Evolutionary conservation across 1,140 invertebrate species (phyloP).

Genomic region (Eulimnadia texana): DNA sequence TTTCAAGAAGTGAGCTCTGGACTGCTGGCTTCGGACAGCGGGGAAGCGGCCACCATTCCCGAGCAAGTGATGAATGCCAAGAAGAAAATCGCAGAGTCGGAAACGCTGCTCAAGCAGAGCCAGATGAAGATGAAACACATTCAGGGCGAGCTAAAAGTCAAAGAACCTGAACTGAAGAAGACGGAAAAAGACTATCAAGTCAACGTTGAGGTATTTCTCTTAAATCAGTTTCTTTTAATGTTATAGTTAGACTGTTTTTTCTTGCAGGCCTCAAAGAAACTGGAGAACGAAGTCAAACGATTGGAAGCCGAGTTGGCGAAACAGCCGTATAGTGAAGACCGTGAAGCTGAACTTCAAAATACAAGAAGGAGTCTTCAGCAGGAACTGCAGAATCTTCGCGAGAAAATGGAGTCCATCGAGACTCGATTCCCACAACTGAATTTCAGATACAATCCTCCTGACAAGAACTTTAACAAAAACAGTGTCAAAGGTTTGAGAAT

Average conservation of each 20-base stretch:
- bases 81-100: constrained; percentile 52
- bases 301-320: constrained; percentile 30
- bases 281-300: constrained; percentile 43
- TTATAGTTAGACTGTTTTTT: neutral
- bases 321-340: neutral
- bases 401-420: constrained; percentile 8
- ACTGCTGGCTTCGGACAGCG: constrained; percentile 58
- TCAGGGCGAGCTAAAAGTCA: constrained; percentile 47
- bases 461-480: constrained; percentile 55
- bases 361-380: neutral
- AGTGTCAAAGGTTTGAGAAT: constrained; percentile 52
- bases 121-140: constrained; percentile 59
- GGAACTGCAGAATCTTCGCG: constrained; percentile 6
- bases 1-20: constrained; percentile 73
- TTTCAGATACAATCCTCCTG: constrained; percentile 60
- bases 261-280: constrained; percentile 12
- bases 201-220: neutral
- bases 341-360: constrained; percentile 6
- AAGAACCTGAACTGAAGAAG: constrained; percentile 49
- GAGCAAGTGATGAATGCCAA: constrained; percentile 76
- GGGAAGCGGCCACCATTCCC: constrained; percentile 67
- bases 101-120: constrained; percentile 63
- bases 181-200: constrained; percentile 40
- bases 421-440: constrained; percentile 46
- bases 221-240: no score